Conservation (phyloP, 2,888 invertebrate species). For the Agrenia bidenticulata region DNA sequence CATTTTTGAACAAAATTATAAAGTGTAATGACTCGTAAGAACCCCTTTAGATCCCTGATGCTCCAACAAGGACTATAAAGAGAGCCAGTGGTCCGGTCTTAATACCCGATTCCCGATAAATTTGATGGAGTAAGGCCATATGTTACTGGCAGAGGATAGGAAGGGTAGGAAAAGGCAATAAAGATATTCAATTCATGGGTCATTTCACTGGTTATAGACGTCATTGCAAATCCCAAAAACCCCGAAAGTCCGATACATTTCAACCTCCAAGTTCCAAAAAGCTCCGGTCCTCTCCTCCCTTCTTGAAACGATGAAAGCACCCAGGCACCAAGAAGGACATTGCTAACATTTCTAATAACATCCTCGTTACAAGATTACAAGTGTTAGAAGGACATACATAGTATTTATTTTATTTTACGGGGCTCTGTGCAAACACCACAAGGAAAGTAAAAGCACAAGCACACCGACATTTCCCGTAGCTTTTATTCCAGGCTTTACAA, state of each 20-base stretch:
- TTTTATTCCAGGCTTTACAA: too few species aligned
- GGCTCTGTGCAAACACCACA: not conserved
- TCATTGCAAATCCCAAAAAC: slow-evolving; percentile 9
- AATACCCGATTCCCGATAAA: not conserved
- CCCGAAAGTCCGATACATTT: not conserved
- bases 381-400: not conserved
- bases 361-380: too few species aligned
- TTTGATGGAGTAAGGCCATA: not conserved
- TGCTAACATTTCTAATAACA: too few species aligned
- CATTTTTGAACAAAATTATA: too few species aligned
- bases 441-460: not conserved
- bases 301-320: too few species aligned
- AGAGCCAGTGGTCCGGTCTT: not conserved
- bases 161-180: slow-evolving; percentile 6
- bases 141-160: too few species aligned
- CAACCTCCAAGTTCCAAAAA: too few species aligned
- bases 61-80: not conserved
- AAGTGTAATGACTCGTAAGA: too few species aligned
- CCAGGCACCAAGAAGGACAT: too few species aligned
- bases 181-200: slow-evolving; percentile 13
- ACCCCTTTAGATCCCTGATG: too few species aligned
- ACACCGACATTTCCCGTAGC: not conserved
- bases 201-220: slow-evolving; percentile 9
- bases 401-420: not conserved
- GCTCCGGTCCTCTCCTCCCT: too few species aligned